These are phyloP conservation scores for Neocrepidodera transversa DNA, from an alignment of 2,888 invertebrate species.

Conservation along the genomic window DNA sequence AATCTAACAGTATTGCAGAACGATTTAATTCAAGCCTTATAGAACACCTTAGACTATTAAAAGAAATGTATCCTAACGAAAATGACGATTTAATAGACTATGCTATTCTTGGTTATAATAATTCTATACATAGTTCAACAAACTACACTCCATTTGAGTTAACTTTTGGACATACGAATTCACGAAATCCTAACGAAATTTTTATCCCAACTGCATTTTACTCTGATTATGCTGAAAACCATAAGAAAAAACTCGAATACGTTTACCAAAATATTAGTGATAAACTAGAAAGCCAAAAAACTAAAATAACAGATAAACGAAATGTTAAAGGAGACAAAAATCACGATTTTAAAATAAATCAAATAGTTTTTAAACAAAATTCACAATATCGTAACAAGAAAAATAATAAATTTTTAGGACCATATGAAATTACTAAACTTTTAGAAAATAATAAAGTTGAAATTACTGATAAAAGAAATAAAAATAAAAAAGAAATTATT, in stretches of 20 bases:
- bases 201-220: slow-evolving; percentile 24
- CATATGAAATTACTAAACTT: slow-evolving; percentile 8
- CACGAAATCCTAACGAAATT: slow-evolving; percentile 25
- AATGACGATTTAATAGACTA: slow-evolving; percentile 4
- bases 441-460: too few relatives aligned
- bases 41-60: slow-evolving; percentile 11
- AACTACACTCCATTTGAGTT: slow-evolving; percentile 20
- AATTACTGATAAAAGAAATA: too few relatives aligned
- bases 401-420: slow-evolving; percentile 23
- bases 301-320: slow-evolving; percentile 11
- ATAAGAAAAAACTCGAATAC: slow-evolving; percentile 20
- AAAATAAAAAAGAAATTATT: slow-evolving; percentile 20
- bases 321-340: neutral
- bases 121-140: slow-evolving; percentile 17
- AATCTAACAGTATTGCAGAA: slow-evolving; percentile 24
- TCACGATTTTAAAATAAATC: slow-evolving; percentile 11
- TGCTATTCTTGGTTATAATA: slow-evolving; percentile 16
- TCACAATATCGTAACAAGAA: slow-evolving; percentile 22
- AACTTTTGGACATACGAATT: slow-evolving; percentile 21
- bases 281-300: slow-evolving; percentile 9
- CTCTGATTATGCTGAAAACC: slow-evolving; percentile 28
- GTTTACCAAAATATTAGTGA: neutral
- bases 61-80: neutral
- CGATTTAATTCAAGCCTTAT: slow-evolving; percentile 12
- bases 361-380: slow-evolving; percentile 25